phyloP scores from a whole-genome alignment of 2,797 vertebrate species.

The Protosalanx chinensis region DNA sequence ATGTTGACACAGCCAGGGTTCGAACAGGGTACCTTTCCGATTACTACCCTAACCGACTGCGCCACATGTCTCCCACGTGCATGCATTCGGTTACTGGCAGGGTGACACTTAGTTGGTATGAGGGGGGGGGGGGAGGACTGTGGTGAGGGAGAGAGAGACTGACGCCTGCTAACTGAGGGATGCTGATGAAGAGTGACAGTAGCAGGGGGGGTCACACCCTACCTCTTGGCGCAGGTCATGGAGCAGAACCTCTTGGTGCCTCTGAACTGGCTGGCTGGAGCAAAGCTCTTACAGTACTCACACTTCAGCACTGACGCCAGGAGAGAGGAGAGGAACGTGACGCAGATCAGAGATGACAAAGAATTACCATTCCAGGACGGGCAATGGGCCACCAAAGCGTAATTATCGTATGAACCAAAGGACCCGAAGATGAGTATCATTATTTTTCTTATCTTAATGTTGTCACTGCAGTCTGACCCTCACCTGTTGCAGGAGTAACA shows the following conservation, averaged over 20 bases:
- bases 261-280: constrained; percentile 88
- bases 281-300: constrained; percentile 91
- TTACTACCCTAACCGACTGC: too few species aligned
- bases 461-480: background rate
- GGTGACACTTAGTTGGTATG: background rate
- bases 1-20: too few species aligned
- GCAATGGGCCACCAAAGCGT: too few species aligned
- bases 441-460: background rate
- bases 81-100: too few species aligned
- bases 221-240: constrained; percentile 97
- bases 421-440: background rate
- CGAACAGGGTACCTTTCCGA: too few species aligned
- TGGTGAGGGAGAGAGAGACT: too few species aligned
- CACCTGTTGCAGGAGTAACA: constrained; percentile 60
- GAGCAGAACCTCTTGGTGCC: constrained; percentile 97
- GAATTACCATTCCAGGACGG: too few species aligned
- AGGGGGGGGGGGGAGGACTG: too few species aligned
- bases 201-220: constrained; percentile 12
- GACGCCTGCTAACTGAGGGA: background rate
- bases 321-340: background rate
- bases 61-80: too few species aligned
- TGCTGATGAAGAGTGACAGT: background rate
- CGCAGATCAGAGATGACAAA: too few species aligned
- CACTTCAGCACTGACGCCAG: constrained; percentile 82
- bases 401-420: background rate